phyloP scores from a whole-genome alignment of 2,888 invertebrate genomes.

The Lycaena phlaeas region DNA sequence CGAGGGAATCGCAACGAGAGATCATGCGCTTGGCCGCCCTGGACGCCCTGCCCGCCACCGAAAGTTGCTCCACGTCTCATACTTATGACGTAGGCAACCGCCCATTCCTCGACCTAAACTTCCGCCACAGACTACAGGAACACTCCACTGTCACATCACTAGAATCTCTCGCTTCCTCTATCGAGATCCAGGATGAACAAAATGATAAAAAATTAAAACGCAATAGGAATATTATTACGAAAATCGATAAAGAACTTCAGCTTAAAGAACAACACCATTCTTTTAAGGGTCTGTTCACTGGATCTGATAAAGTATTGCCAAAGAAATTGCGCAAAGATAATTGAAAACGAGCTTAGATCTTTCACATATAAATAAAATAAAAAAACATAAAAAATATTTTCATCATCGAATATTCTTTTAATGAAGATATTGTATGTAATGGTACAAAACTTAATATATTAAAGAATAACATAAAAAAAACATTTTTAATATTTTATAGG shows the following conservation, averaged over 20 bases:
- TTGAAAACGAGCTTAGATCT: too few species aligned
- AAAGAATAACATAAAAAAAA: too few species aligned
- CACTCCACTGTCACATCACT: constrained; percentile 72
- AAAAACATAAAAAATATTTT: too few species aligned
- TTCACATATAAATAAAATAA: too few species aligned
- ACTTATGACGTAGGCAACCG: constrained; percentile 17
- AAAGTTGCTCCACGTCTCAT: constrained; percentile 20
- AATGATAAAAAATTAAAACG: constrained; percentile 36
- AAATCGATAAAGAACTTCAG: constrained; percentile 44
- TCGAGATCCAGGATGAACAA: constrained; percentile 35
- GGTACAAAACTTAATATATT: too few species aligned
- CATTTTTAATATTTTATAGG: too few species aligned
- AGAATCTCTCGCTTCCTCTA: constrained; percentile 62
- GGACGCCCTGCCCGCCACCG: constrained; percentile 28
- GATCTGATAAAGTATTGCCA: constrained; percentile 29
- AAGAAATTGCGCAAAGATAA: constrained; percentile 37
- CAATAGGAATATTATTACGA: constrained; percentile 33
- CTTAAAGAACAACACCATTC: constrained; percentile 43
- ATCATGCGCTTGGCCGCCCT: constrained; percentile 55
- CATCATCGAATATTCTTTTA: too few species aligned
- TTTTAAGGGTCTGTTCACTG: constrained; percentile 43
- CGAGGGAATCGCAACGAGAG: constrained; percentile 81
- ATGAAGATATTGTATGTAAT: too few species aligned
- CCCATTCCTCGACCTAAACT: constrained; percentile 39
- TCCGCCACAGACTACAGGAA: constrained; percentile 32